Evolutionary conservation across 2,797 vertebrate genomes (phyloP).

Genomic region (Microcaecilia unicolor): DNA sequence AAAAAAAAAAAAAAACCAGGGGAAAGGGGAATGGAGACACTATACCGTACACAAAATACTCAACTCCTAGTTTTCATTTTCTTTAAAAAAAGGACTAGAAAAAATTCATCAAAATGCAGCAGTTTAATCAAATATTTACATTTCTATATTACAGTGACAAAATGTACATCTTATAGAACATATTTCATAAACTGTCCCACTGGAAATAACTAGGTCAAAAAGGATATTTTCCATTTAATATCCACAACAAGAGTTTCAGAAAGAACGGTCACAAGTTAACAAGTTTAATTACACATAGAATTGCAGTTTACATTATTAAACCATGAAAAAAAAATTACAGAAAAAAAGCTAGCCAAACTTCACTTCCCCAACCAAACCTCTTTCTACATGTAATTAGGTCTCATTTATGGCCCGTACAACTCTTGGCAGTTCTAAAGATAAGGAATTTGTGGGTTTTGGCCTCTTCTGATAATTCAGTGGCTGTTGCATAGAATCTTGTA

Average conservation of each 20-base stretch:
- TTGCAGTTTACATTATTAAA: slow-evolving; percentile 60
- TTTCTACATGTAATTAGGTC: slow-evolving; percentile 48
- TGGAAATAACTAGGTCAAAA: slow-evolving; percentile 63
- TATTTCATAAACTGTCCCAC: too few species aligned
- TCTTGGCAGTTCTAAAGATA: slow-evolving; percentile 62
- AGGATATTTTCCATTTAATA: slow-evolving; percentile 58
- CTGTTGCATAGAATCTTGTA: slow-evolving; percentile 86
- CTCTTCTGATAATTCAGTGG: slow-evolving; percentile 60
- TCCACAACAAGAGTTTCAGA: slow-evolving; percentile 46
- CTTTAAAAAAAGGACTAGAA: slow-evolving; percentile 91
- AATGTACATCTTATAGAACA: slow-evolving; percentile 83
- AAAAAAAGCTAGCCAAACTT: slow-evolving; percentile 40
- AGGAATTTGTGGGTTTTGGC: slow-evolving; percentile 53
- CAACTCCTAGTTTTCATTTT: slow-evolving; percentile 78
- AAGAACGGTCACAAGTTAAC: slow-evolving; percentile 51
- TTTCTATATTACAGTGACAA: slow-evolving; percentile 87
- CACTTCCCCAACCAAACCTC: slow-evolving; percentile 23
- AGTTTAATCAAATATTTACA: slow-evolving; percentile 88
- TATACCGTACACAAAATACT: slow-evolving; percentile 92
- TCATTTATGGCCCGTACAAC: slow-evolving; percentile 52
- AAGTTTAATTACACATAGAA: slow-evolving; percentile 47
- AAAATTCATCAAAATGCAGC: slow-evolving; percentile 89
- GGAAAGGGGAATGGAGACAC: slow-evolving; percentile 59
- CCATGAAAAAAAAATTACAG: slow-evolving; percentile 49
- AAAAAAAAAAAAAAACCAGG: slow-evolving; percentile 68